Evolutionary conservation across 2,888 invertebrate genomes (phyloP).

Genomic region (Germaria angustata): DNA sequence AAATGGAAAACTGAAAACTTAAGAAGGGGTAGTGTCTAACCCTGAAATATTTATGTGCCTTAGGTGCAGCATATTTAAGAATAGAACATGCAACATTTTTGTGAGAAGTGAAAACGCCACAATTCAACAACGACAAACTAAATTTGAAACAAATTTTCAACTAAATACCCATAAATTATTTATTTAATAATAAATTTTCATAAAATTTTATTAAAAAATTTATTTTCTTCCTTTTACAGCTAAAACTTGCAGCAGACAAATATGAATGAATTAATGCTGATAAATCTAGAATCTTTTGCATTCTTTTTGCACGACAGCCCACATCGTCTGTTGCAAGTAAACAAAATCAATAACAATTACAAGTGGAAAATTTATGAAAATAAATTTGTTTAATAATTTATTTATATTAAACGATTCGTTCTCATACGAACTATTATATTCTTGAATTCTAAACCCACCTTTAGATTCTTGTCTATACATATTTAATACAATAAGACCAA

Average conservation of each 20-base stretch:
- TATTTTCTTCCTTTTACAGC: too few relatives aligned
- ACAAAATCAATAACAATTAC: not conserved
- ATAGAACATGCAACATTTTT: too few relatives aligned
- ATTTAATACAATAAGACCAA: not conserved
- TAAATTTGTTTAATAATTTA: not conserved
- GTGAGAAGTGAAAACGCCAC: too few relatives aligned
- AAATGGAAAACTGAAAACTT: too few relatives aligned
- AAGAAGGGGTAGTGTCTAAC: too few relatives aligned
- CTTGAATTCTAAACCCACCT: not conserved
- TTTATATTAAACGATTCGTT: not conserved
- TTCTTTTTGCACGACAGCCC: not conserved
- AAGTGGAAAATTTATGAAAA: not conserved
- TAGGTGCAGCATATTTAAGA: too few relatives aligned
- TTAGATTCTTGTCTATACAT: not conserved
- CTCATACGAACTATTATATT: not conserved
- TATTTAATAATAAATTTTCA: not conserved
- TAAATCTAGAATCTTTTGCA: not conserved
- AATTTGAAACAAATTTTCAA: too few relatives aligned
- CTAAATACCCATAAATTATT: too few relatives aligned
- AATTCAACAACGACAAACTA: too few relatives aligned
- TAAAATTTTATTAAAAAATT: not conserved
- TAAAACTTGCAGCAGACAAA: too few relatives aligned
- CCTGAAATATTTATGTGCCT: too few relatives aligned
- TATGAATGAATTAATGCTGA: not conserved
- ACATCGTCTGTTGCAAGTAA: conserved; percentile 13